Evolutionary conservation across 2,888 invertebrate genomes (phyloP).

Genomic region (Drosophila maculinotata): DNA sequence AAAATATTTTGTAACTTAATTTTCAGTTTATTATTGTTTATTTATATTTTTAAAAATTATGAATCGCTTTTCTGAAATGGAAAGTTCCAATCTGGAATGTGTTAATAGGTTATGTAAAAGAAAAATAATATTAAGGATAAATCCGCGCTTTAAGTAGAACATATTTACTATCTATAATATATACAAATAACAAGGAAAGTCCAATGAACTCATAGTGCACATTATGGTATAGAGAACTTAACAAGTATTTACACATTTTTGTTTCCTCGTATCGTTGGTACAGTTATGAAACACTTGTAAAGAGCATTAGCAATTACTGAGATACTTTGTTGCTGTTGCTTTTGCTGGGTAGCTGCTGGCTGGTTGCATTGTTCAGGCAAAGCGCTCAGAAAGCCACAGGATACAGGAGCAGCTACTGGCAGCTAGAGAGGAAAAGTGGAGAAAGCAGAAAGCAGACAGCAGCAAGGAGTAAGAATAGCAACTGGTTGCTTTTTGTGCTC

Average conservation of each 20-base stretch:
- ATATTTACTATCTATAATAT: not conserved
- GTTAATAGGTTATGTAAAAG: too few relatives aligned
- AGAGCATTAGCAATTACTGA: constrained; percentile 39
- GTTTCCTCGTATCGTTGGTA: not conserved
- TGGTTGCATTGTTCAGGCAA: constrained; percentile 38
- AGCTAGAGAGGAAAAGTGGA: constrained; percentile 3
- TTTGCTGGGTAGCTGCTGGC: too few relatives aligned
- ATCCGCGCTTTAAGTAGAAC: too few relatives aligned
- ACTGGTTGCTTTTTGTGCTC: constrained; percentile 69
- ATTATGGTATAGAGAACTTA: not conserved
- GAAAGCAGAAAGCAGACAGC: not conserved
- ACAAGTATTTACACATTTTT: not conserved
- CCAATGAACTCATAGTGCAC: not conserved
- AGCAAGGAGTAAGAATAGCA: constrained; percentile 29
- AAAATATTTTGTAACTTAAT: too few relatives aligned
- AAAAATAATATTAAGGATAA: too few relatives aligned
- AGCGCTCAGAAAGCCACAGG: constrained; percentile 25
- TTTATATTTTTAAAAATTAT: too few relatives aligned
- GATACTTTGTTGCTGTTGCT: constrained; percentile 14
- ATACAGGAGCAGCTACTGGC: constrained; percentile 11
- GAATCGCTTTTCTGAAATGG: too few relatives aligned
- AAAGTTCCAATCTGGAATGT: too few relatives aligned
- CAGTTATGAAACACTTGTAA: constrained; percentile 31
- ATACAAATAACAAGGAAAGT: not conserved
- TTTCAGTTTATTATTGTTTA: too few relatives aligned